phyloP scores from a whole-genome alignment of 1,140 invertebrate genomes.

The Drosophila navojoa region DNA sequence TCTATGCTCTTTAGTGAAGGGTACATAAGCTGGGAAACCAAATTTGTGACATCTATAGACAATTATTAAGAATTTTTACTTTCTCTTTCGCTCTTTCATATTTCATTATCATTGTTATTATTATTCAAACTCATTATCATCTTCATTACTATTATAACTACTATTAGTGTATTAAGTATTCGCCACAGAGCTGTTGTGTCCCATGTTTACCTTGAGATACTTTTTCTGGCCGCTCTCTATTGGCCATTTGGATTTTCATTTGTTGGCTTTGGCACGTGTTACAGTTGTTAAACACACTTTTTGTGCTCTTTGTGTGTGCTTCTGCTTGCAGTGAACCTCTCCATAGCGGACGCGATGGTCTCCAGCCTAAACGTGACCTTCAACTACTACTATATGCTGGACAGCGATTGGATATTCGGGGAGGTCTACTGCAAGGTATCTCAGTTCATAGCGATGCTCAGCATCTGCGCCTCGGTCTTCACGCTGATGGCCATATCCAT shows the following conservation, averaged over 20 bases:
- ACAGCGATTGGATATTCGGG: conserved; percentile 97
- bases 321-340: conserved; percentile 91
- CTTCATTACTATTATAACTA: not conserved
- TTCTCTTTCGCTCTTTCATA: no score
- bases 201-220: conserved; percentile 1
- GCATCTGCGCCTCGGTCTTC: conserved; percentile 96
- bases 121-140: not conserved
- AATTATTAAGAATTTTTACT: no score
- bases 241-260: conserved; percentile 31
- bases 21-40: not conserved
- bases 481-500: conserved; percentile 98
- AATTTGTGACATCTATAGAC: not conserved
- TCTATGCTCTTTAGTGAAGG: not conserved
- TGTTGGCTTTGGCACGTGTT: conserved; percentile 40
- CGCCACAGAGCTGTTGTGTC: not conserved
- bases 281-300: conserved; percentile 37
- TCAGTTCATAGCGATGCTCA: conserved; percentile 95
- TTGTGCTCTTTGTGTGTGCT: conserved; percentile 39
- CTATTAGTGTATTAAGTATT: conserved; percentile 1
- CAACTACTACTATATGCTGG: conserved; percentile 96
- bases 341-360: conserved; percentile 96
- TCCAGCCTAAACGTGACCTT: conserved; percentile 97
- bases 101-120: not conserved
- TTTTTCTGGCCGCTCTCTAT: conserved; percentile 7
- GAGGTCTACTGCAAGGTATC: conserved; percentile 96